phyloP scores from a whole-genome alignment of 2,113 vertebrate species.

The Gallinago undulata region DNA sequence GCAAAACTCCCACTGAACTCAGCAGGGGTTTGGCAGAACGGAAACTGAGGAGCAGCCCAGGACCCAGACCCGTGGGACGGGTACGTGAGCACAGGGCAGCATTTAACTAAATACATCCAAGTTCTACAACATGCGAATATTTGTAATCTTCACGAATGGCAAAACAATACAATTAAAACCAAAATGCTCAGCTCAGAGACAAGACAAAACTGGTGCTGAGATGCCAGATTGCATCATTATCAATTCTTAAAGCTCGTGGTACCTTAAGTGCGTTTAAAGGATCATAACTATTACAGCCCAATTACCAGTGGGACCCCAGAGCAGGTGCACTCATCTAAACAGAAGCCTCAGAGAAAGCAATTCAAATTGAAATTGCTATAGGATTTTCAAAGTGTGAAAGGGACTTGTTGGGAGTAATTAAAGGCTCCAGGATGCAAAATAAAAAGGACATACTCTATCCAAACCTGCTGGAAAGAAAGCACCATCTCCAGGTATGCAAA shows the following conservation, averaged over 20 bases:
- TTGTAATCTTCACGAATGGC: not conserved
- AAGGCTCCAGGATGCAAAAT: slow-evolving; percentile 16
- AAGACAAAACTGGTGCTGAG: not conserved
- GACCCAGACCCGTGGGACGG: not conserved
- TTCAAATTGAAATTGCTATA: slow-evolving; percentile 23
- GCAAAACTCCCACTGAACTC: slow-evolving; percentile 22
- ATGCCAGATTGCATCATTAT: slow-evolving; percentile 26
- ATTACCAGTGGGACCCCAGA: slow-evolving; percentile 50
- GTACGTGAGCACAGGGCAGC: not conserved
- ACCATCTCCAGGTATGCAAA: not conserved
- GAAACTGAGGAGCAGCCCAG: not conserved
- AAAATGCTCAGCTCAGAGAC: not conserved
- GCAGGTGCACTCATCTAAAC: slow-evolving; percentile 57
- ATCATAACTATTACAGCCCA: slow-evolving; percentile 62
- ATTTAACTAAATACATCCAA: not conserved
- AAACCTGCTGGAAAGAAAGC: not conserved
- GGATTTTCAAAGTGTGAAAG: slow-evolving; percentile 46
- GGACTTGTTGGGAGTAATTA: slow-evolving; percentile 48
- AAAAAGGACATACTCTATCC: not conserved
- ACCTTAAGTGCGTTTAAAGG: slow-evolving; percentile 71
- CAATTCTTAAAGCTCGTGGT: slow-evolving; percentile 30
- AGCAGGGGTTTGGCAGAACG: not conserved
- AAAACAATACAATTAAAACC: slow-evolving; percentile 7
- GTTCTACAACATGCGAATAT: not conserved
- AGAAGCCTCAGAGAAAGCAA: slow-evolving; percentile 49